Conservation (phyloP, 2,113 vertebrate genomes). For the Neopipo cinnamomea region DNA sequence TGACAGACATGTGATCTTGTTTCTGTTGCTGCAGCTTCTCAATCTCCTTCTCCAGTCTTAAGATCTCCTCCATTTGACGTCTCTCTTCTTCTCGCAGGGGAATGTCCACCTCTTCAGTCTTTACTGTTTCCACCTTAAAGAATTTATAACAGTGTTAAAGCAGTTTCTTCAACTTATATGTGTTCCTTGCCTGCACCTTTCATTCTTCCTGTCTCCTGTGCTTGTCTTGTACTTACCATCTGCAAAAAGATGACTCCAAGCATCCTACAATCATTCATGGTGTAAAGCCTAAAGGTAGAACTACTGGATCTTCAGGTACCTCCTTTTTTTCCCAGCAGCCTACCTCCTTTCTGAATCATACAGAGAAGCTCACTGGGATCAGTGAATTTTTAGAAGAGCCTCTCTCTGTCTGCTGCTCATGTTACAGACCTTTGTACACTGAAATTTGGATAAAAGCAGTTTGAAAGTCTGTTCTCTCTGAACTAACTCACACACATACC, state of each 20-base stretch:
- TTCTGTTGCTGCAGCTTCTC: slow-evolving; percentile 87
- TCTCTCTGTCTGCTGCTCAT: neutral
- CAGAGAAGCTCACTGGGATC: neutral
- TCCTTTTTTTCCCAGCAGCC: neutral
- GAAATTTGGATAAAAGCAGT: neutral
- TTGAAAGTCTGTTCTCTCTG: neutral
- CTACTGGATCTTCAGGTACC: neutral
- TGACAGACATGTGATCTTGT: slow-evolving; percentile 83
- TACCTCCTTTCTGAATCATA: neutral
- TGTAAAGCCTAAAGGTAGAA: neutral
- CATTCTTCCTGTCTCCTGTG: neutral
- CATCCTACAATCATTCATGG: neutral
- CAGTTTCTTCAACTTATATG: neutral
- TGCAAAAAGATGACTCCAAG: neutral
- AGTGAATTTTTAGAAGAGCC: neutral
- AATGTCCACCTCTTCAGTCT: slow-evolving; percentile 39
- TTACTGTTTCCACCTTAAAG: slow-evolving; percentile 56
- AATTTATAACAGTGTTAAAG: neutral
- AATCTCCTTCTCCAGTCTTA: slow-evolving; percentile 88
- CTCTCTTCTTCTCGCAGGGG: slow-evolving; percentile 82
- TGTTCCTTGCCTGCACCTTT: neutral
- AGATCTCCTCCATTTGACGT: slow-evolving; percentile 90
- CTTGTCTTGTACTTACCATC: neutral
- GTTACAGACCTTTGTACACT: neutral
- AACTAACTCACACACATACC: neutral